These are phyloP conservation scores for Apostichopus parvimensis DNA, from an alignment of 35 echinoderm and acorn worm genomes.

Conservation along the genomic window DNA sequence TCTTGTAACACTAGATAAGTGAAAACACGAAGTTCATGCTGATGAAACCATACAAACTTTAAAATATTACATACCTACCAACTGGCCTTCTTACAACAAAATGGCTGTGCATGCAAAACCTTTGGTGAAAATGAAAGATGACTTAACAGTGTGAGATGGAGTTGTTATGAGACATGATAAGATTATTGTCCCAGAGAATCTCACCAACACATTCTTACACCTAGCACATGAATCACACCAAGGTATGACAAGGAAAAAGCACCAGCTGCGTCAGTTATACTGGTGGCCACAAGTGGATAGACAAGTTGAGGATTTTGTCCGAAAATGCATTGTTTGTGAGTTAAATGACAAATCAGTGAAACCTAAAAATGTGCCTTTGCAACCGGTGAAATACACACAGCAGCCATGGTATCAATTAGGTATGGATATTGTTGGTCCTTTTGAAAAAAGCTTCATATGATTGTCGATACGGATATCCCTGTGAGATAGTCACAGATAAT, in stretches of 20 bases:
- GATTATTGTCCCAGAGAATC: not conserved
- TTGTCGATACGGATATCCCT: slow-evolving; percentile 3
- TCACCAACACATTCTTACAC: not conserved
- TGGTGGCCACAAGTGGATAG: slow-evolving; percentile 17
- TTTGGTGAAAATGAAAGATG: slow-evolving; percentile 17
- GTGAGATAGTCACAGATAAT: not conserved
- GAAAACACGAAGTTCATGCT: too few species aligned
- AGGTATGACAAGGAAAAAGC: slow-evolving; percentile 21
- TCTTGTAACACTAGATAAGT: too few species aligned
- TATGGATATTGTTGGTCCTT: not conserved
- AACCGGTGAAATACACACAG: not conserved
- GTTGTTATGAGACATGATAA: slow-evolving; percentile 19
- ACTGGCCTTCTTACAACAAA: slow-evolving; percentile 3
- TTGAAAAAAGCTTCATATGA: not conserved
- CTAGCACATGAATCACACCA: slow-evolving; percentile 13
- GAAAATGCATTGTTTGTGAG: slow-evolving; percentile 12
- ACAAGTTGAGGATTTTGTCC: not conserved
- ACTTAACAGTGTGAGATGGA: not conserved
- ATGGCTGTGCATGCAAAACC: not conserved
- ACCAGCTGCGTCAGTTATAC: not conserved
- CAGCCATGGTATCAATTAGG: not conserved
- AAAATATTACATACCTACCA: not conserved
- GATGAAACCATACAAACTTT: too few species aligned
- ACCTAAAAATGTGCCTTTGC: not conserved
- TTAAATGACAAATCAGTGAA: slow-evolving; percentile 27